Evolutionary conservation across 1,140 invertebrate species (phyloP), one percentile per base, ranked within the genome.

Genomic region (Drosophila sp.): DNA sequence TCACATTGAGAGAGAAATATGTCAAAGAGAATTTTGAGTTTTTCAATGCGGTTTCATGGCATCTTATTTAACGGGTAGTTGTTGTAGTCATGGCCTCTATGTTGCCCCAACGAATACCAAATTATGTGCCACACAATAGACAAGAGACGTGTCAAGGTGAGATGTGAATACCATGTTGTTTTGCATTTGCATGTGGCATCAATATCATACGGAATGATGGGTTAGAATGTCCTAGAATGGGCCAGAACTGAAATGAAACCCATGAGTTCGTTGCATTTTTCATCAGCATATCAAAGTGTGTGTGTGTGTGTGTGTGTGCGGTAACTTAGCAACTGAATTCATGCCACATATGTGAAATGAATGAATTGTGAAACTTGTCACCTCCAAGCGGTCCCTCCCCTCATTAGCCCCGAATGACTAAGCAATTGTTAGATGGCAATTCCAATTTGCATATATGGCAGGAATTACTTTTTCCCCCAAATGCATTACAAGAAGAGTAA

Each of bases 1-100:
- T n/a, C 30, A 30, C 30, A 30, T 30, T 30, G 30, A 30, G 30
- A 30, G 17, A 17, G 29, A n/a, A 17, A 70, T 82, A 81, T 78
- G 79, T 82, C 79, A 78, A 74, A 82, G 79, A 67, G 72, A 82
- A 78, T 82, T 82, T 82, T 64, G 66, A 75, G 77, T 69, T 80
- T 67, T 76, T 44, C 58, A 76, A 62, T 79, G 55, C 57, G 50
- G 8, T 41, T 33, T 25, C 74, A 77, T 35, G 41, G 38, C 60
- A 72, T 54, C 60, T 60, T 4, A 32, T 40, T 1, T 60, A n/a
- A 7, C 4, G 7, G n/a, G 38, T 32, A 11, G 58, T 35, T 61
- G 55, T 64, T 74, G 74, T 71, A 66, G 67, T 69, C 58, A 62
- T 63, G 65, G 65, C 61, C 72, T 69, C 32, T 57, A 25, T 38